Conservation (phyloP, 2,888 invertebrate species). For the Drosophila kuntzei region DNA sequence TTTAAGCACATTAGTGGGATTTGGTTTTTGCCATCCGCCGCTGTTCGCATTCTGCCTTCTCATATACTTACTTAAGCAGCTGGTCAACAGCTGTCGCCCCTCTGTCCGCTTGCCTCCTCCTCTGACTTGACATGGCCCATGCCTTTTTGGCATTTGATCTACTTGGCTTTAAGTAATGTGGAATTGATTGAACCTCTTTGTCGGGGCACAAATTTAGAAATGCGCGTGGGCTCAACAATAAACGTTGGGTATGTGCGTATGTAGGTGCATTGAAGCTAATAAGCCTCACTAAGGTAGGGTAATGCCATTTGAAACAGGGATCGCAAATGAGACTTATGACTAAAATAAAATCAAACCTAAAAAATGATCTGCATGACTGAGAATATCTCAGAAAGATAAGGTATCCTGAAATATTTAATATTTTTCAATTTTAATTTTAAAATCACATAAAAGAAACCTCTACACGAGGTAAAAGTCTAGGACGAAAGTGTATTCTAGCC, state of each 20-base stretch:
- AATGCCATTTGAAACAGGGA: neutral
- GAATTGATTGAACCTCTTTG: constrained; percentile 56
- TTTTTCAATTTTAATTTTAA: too few relatives aligned
- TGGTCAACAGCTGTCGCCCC: constrained; percentile 38
- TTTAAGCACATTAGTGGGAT: constrained; percentile 83
- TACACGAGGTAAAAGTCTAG: too few relatives aligned
- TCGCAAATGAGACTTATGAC: too few relatives aligned
- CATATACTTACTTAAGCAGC: constrained; percentile 49
- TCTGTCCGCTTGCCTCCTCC: neutral
- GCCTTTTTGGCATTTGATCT: constrained; percentile 53
- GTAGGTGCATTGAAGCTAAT: constrained; percentile 32
- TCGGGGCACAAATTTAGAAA: constrained; percentile 11
- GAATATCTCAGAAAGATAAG: too few relatives aligned
- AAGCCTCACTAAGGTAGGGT: constrained; percentile 18
- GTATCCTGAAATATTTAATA: too few relatives aligned
- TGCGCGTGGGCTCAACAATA: constrained; percentile 38
- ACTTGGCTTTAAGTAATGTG: constrained; percentile 55
- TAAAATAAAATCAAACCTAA: neutral
- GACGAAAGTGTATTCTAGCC: too few relatives aligned
- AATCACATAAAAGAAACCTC: too few relatives aligned
- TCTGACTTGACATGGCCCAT: constrained; percentile 7
- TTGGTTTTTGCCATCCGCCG: constrained; percentile 72
- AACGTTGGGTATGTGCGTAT: constrained; percentile 2
- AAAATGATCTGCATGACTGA: too few relatives aligned
- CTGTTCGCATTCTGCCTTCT: constrained; percentile 28